Base-by-base conservation (phyloP, 2,113 vertebrate species). In the Orientallactaga bullata region DNA sequence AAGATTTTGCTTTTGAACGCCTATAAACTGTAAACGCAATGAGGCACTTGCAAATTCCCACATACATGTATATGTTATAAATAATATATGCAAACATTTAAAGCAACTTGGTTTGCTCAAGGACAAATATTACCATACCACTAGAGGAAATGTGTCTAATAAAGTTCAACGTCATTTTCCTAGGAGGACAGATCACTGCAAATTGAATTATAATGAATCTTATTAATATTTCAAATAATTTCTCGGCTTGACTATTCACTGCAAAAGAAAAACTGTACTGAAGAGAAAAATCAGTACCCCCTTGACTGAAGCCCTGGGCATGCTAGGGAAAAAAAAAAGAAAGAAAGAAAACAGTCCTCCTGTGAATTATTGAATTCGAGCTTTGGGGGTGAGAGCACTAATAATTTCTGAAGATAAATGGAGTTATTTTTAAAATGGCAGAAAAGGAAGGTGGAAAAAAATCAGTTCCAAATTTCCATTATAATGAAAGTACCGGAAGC, bases 401-500 rank as follows among this genome's bases (percentile, higher is more conserved):
- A 77, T 47, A 84, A 86, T 89, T 92, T 95, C 81, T 85, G 81
- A 87, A 95, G 77, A 68, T 93, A 96, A 95, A 95, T 2, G 55
- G 77, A 94, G 82, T 96, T 95, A 94, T 93, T 94, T 97, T 97
- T 93, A 79, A 94, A 95, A 95, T 73, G 60, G 72, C 89, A 97
- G 76, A 90, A 96, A 80, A 85, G 65, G 61, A 85, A 94, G 37
- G 24, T 35, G 83, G 11, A 71, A 71, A 28, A 91, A 92, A 95
- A 95, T 97, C 88, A 88, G 92, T 95, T 96, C 94, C 95, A 85
- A 91, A 91, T 94, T 97, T 95, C 89, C 90, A 95, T 91, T 82
- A 85, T 91, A 96, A 97, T 95, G 93, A 95, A 97, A 97, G 94
- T 91, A 94, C 90, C 89, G 95, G 93, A 97, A 96, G 94, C 81